Evolutionary conservation across 2,888 invertebrate genomes (phyloP).

Genomic region (Acrobasis suavella): DNA sequence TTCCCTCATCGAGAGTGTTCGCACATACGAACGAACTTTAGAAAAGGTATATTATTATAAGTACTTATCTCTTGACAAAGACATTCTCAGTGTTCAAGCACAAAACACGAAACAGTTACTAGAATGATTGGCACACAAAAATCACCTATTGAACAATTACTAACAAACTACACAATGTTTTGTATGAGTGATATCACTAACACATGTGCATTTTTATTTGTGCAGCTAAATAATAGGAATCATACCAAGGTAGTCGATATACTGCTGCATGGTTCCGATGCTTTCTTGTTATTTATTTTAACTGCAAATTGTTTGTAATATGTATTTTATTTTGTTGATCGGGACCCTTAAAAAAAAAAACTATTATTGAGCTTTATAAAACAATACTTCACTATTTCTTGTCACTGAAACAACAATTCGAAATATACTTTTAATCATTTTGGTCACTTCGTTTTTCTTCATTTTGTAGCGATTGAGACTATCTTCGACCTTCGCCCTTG

Average conservation of each 20-base stretch:
- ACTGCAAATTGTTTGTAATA: conserved; percentile 26
- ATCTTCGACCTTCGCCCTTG: neutral
- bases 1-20: conserved; percentile 97
- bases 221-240: conserved; percentile 84
- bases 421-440: neutral
- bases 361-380: conserved; percentile 18
- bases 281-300: conserved; percentile 27
- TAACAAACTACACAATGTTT: conserved; percentile 48
- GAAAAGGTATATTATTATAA: conserved; percentile 89
- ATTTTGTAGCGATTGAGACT: neutral
- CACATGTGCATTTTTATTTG: conserved; percentile 74
- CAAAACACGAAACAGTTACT: conserved; percentile 40
- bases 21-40: conserved; percentile 97
- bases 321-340: conserved; percentile 16
- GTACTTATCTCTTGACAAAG: conserved; percentile 15
- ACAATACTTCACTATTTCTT: neutral
- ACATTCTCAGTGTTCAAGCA: conserved; percentile 50
- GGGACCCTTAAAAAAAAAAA: conserved; percentile 10
- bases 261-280: conserved; percentile 52
- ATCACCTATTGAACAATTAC: conserved; percentile 21
- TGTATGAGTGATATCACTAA: conserved; percentile 60
- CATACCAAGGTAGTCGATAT: conserved; percentile 78
- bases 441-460: neutral
- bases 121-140: conserved; percentile 34
- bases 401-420: neutral